Evolutionary conservation across 2,113 vertebrate genomes (phyloP), one percentile per base, ranked within the genome.

Genomic region (Oryzias woworae): DNA sequence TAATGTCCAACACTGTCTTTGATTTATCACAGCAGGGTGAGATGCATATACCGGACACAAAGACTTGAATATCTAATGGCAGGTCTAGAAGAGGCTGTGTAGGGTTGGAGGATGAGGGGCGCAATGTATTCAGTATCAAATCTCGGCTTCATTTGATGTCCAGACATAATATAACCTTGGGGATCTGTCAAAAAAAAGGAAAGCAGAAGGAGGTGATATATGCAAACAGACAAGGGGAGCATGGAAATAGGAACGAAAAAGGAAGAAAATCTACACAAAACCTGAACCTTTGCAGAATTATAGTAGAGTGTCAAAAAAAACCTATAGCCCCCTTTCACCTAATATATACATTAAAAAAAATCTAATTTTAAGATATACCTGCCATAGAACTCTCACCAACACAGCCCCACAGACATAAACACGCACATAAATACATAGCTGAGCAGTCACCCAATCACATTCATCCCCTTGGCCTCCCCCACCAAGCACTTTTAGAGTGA

Each of bases 161-260:
- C 88, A 91, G 87, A 90, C 85, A 75, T 80, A 80, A 83, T 81
- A 80, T 88, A 91, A 92, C 90, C 90, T 92, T 92, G 89, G 85
- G 81, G 83, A 83, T 74, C 71, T 73, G 78, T 58, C 74, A 70
- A 64, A 18, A 53, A 59, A 64, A 45, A 43, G 52, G 57, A 77
- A 72, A 73, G 62, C 24, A 62, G 54, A 61, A 58, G 72, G 69
- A 62, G 52, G 74, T 66, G 77, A 65, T 79, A 75, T 58, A 77
- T 68, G 58, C 65, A 81, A 62, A 77, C 80, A 77, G 61, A 81
- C 73, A 84, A 58, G 64, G 48, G 67, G 57, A 23, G 64, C 64
- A 67, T 69, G 75, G 36, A 80, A 45, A 46, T n/a, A 42, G 7
- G 41, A 15, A 55, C 46, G 45, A 22, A 72, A 70, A 56, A 72